phyloP scores from a whole-genome alignment of 2,113 vertebrate species.

The Leptobrachium ailaonicum region DNA sequence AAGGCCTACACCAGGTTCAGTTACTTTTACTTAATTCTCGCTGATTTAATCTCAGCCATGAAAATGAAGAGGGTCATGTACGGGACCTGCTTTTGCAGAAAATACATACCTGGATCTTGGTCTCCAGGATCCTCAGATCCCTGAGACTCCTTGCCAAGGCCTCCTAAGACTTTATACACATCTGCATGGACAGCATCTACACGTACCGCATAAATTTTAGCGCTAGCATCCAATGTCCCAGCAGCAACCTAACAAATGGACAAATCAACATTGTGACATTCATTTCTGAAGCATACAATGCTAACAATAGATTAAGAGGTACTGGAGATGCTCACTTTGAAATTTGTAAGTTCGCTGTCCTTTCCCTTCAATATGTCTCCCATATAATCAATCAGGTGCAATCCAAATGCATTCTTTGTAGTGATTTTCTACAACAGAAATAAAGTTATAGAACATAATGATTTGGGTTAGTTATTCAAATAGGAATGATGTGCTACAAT shows the following conservation, averaged over 20 bases:
- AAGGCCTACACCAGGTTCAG: too few species aligned
- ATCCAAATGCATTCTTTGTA: conserved; percentile 91
- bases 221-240: conserved; percentile 89
- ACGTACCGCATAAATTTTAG: conserved; percentile 90
- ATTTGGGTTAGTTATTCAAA: too few species aligned
- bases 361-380: conserved; percentile 88
- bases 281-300: not conserved
- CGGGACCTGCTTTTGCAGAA: too few species aligned
- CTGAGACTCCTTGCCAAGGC: conserved; percentile 77
- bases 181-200: conserved; percentile 90
- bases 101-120: conserved; percentile 52
- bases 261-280: not conserved
- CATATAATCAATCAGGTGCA: conserved; percentile 96
- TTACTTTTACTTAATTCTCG: too few species aligned
- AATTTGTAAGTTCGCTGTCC: conserved; percentile 81
- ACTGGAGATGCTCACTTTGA: conserved; percentile 75
- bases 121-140: conserved; percentile 51
- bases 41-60: too few species aligned
- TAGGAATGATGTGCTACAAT: too few species aligned
- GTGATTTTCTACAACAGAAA: conserved; percentile 88
- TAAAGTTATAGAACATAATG: too few species aligned
- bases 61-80: too few species aligned
- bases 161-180: conserved; percentile 84
- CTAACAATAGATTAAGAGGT: not conserved
- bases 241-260: conserved; percentile 78